Percentiles rank a stretch among this genome's conserved stretches.
phyloP scores from a whole-genome alignment of 2,113 vertebrate species.

The Phalacrocorax aristotelis region DNA sequence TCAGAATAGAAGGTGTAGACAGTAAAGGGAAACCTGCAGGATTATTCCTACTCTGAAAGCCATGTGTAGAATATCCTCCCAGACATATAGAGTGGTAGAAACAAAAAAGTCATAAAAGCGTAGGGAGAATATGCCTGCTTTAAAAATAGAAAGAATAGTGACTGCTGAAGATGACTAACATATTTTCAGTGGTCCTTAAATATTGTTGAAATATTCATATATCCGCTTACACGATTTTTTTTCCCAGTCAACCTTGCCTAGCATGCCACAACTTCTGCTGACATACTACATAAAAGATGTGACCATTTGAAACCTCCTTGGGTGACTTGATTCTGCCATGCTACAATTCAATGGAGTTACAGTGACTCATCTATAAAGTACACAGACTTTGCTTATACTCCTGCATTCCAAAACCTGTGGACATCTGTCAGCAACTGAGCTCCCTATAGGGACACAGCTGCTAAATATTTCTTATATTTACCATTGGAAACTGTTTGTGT shows the following conservation, averaged over 20 bases:
- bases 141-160: background rate
- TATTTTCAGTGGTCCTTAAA: background rate
- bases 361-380: background rate
- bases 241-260: background rate
- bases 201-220: background rate
- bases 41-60: background rate
- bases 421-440: background rate
- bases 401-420: background rate
- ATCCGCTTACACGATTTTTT: background rate
- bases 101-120: background rate
- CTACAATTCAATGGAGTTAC: rapidly evolving
- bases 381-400: background rate
- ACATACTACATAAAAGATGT: background rate
- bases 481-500: background rate
- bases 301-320: background rate
- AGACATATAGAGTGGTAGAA: background rate
- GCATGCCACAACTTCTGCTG: background rate
- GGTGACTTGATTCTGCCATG: background rate
- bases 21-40: background rate
- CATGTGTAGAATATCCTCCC: background rate
- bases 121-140: background rate
- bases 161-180: background rate
- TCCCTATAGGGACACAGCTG: background rate
- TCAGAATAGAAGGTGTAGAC: background rate
- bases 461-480: background rate